Evolutionary conservation across 2,888 invertebrate genomes (phyloP).

Genomic region (Cenopis cana): DNA sequence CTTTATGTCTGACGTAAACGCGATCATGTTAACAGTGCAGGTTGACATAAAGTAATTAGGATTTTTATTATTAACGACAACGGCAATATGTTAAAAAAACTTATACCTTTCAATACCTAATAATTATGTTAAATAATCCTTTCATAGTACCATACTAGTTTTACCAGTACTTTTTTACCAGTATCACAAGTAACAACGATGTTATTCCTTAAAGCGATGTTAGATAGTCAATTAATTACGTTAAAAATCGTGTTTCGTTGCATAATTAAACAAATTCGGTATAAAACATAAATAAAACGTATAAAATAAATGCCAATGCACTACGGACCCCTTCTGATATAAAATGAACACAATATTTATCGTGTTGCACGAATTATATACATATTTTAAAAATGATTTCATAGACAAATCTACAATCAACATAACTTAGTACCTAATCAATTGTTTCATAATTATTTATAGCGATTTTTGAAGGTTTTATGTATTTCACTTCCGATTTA

Average conservation of each 20-base stretch:
- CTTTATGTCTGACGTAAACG: background rate
- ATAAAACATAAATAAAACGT: slow-evolving; percentile 47
- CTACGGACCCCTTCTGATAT: slow-evolving; percentile 55
- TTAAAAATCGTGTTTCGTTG: slow-evolving; percentile 60
- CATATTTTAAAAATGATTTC: background rate
- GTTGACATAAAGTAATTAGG: background rate
- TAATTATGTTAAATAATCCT: slow-evolving; percentile 8
- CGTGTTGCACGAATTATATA: background rate
- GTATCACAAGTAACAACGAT: slow-evolving; percentile 59
- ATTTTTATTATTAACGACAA: slow-evolving; percentile 11
- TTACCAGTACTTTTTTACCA: slow-evolving; percentile 54
- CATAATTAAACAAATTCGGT: slow-evolving; percentile 53
- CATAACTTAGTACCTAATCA: background rate
- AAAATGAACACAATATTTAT: slow-evolving; percentile 1
- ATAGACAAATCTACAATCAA: background rate
- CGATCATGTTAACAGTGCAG: background rate
- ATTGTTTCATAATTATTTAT: background rate
- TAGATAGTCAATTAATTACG: slow-evolving; percentile 50
- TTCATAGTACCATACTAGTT: slow-evolving; percentile 6
- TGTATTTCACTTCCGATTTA: background rate
- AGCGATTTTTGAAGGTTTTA: background rate
- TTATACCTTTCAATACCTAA: slow-evolving; percentile 32
- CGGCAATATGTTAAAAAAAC: slow-evolving; percentile 42
- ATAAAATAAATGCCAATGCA: slow-evolving; percentile 70
- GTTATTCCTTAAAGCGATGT: slow-evolving; percentile 52